These are phyloP conservation scores for Synanceia verrucosa DNA, from an alignment of 2,797 vertebrate genomes.

Conservation along the genomic window DNA sequence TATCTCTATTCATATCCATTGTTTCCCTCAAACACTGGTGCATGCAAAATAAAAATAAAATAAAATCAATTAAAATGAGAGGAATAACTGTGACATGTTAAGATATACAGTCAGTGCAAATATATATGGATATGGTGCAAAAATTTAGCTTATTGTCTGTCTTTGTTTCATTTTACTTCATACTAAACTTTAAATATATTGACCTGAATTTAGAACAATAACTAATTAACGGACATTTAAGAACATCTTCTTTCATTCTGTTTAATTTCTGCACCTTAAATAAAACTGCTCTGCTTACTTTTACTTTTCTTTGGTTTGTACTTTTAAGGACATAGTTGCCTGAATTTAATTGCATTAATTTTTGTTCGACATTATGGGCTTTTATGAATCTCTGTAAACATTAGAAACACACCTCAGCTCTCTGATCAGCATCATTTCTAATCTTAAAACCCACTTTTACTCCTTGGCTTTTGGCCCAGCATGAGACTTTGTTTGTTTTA, in stretches of 20 bases:
- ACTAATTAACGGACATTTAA: fast-evolving
- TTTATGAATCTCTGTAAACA: not conserved
- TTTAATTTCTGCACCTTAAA: fast-evolving
- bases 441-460: too few relatives aligned
- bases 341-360: not conserved
- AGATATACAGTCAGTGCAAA: too few relatives aligned
- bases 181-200: fast-evolving
- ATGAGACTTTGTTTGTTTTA: too few relatives aligned
- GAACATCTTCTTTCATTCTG: not conserved
- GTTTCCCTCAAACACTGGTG: too few relatives aligned
- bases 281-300: too few relatives aligned
- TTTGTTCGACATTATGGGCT: not conserved
- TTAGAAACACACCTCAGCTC: not conserved
- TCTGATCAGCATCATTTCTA: not conserved
- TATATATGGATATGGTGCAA: too few relatives aligned
- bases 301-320: not conserved
- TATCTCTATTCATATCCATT: not conserved
- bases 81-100: too few relatives aligned
- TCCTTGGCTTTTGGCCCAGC: too few relatives aligned
- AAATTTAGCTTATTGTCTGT: too few relatives aligned
- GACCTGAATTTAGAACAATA: not conserved
- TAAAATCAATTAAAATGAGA: too few relatives aligned
- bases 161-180: fast-evolving
- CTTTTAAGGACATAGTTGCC: too few relatives aligned
- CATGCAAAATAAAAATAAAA: too few relatives aligned